Evolutionary conservation across 2,888 invertebrate genomes (phyloP), one percentile per base, ranked within the genome.

Genomic region (Drosophila prostipennis): DNA sequence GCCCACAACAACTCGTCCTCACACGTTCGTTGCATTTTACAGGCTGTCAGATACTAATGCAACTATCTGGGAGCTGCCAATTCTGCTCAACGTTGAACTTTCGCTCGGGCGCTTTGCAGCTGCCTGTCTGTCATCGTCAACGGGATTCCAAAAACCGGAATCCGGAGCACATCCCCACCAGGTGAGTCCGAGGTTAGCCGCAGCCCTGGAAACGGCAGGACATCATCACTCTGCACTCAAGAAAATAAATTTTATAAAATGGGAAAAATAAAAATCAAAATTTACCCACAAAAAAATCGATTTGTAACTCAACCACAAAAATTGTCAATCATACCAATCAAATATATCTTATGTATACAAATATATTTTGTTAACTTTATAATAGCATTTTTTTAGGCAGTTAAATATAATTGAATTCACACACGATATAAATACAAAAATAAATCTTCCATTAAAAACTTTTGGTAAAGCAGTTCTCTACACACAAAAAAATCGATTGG

Each of bases 61-160:
- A 72, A 63, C 76, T 64, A 76, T 65, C 54, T 64, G 72, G 23
- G 56, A 83, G 65, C 72, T 78, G 79, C 68, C 76, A 78, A 76
- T 65, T 64, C 71, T 39, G 72, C 48, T 68, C 71, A 72, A 52
- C 52, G 48, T 57, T 60, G 37, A 68, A 73, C 56, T 37, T 40
- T 36, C 52, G 40, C 54, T 32, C 37, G 51, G 49, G 57, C 55
- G 72, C 59, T 52, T 54, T 42, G 36, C 65, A 68, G 57, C 70
- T 75, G 75, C 53, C 75, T 58, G 72, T 69, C 64, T 68, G 64
- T 58, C 64, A 63, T 45, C 54, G 45, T 32, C 59, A 64, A 45
- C 55, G 54, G 49, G n/a, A 54, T 36, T 39, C 53, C 52, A 53
- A 34, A 34, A 78, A 70, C 71, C 84, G 70, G 60, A 34, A 78